These are phyloP conservation scores for Drosophila albomicans DNA, from an alignment of 1,140 invertebrate genomes.

Conservation along the genomic window DNA sequence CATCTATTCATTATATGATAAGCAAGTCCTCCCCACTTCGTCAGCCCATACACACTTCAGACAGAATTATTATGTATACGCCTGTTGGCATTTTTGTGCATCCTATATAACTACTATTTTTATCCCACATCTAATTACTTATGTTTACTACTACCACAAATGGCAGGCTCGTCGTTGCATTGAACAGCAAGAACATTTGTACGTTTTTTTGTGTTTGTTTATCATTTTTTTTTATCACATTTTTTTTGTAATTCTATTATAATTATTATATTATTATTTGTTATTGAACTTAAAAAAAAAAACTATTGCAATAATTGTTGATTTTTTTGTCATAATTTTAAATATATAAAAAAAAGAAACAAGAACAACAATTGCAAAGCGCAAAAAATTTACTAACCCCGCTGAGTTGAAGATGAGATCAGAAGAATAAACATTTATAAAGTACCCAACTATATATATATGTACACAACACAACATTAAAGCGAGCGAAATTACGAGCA, in stretches of 20 bases:
- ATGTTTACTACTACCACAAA: conserved; percentile 42
- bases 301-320: conserved; percentile 80
- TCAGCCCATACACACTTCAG: conserved; percentile 6
- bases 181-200: conserved; percentile 66
- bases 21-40: conserved; percentile 29
- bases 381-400: conserved; percentile 48
- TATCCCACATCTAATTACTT: conserved; percentile 18
- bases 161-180: conserved; percentile 72
- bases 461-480: conserved; percentile 20
- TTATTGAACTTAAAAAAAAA: conserved; percentile 69
- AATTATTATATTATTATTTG: conserved; percentile 75
- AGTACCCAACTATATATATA: conserved; percentile 11
- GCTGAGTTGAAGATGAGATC: conserved; percentile 24
- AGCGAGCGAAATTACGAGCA: conserved; percentile 58
- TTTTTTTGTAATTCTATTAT: conserved; percentile 61
- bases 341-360: conserved; percentile 44
- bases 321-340: conserved; percentile 77
- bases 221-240: conserved; percentile 49
- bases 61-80: conserved; percentile 13
- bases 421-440: conserved; percentile 1
- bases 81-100: conserved; percentile 68
- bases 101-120: conserved; percentile 41
- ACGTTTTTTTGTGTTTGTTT: conserved; percentile 79
- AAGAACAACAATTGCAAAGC: conserved; percentile 26
- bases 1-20: conserved; percentile 56